A percentile compares a stretch with the other conserved stretches of the same genome.
These are phyloP conservation scores for Albula glossodonta DNA, from an alignment of 2,113 vertebrate species.

Conservation along the genomic window DNA sequence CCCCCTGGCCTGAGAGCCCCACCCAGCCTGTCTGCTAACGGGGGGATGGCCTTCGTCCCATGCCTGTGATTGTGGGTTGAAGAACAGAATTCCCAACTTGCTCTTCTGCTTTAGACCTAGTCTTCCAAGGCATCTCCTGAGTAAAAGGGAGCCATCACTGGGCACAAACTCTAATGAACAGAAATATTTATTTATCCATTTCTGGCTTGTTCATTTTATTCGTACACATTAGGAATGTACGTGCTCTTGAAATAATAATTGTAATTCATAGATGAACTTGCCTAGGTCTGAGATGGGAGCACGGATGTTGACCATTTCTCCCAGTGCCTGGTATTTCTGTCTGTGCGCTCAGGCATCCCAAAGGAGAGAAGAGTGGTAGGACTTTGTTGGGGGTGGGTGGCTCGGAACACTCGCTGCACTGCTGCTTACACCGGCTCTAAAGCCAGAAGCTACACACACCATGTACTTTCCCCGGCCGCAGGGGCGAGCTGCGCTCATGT, in stretches of 20 bases:
- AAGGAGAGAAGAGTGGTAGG: no score
- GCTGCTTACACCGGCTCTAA: background rate
- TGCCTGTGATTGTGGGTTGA: background rate
- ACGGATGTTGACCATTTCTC: no score
- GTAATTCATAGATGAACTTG: no score
- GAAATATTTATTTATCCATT: no score
- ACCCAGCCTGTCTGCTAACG: conserved; percentile 9
- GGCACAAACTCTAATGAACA: no score
- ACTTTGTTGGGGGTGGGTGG: no score
- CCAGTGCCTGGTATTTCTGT: no score
- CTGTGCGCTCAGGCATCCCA: no score
- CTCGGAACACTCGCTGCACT: background rate
- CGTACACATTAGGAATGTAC: no score
- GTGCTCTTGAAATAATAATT: no score
- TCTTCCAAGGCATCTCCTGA: background rate
- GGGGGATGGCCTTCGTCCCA: background rate
- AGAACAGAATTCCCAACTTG: background rate
- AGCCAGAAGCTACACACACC: background rate
- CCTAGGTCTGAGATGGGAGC: no score
- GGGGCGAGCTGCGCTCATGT: background rate
- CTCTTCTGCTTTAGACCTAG: background rate
- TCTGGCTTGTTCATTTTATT: no score
- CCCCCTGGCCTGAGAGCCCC: background rate
- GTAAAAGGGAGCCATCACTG: background rate
- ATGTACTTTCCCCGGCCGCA: background rate